Base-by-base conservation (phyloP, 2,888 invertebrate genomes). In the Amblyteles armatorius region DNA sequence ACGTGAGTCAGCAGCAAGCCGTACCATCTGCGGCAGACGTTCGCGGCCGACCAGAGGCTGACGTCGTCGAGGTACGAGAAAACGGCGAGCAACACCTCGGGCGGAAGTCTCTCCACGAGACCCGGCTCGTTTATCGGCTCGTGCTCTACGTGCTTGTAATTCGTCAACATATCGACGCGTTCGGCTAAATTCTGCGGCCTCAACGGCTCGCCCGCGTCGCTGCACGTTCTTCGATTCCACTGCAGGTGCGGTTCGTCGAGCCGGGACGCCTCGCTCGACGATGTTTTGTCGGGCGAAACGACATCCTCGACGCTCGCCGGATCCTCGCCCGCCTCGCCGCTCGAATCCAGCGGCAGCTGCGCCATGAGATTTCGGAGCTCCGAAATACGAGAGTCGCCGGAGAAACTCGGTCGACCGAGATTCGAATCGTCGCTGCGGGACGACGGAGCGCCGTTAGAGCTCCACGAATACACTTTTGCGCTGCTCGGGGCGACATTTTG, bases 41-140 rank as follows among this genome's bases (percentile, higher is more conserved):
- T 97, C 55, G 97, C 97, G 82, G 97, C 97, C 91, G 97, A 97
- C 96, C 98, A 97, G 90, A 99, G 95, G 0, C 98, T 98, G 91
- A 99, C 96, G 94, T 99, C 98, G 93, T 99, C 99, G 91, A 99
- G 94, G 94, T 98, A 97, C 73, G 97, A 96, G 94, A 99, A 98
- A 86, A 99, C 97, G 0, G 97, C 96, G 73, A 98, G 95, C 91
- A 98, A 94, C 88, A 99, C 98, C 95, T 97, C 97, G 76, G 96
- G 96, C 22, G 97, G 97, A 79, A 97, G 93, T 86, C 96, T 95
- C 90, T 97, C 96, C 5, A 97, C 95, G 0, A 97, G 92, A 0
- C 96, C 96, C 3, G 96, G 95, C 6, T 96, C 95, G 68, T 90
- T 92, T 57, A 91, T 87, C 3, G 92, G 90, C 74, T 93, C 93